A percentile compares a stretch with the other conserved stretches of the same genome.
Conservation (phyloP, 2,113 vertebrate genomes). For the Bambusicola thoracicus region DNA sequence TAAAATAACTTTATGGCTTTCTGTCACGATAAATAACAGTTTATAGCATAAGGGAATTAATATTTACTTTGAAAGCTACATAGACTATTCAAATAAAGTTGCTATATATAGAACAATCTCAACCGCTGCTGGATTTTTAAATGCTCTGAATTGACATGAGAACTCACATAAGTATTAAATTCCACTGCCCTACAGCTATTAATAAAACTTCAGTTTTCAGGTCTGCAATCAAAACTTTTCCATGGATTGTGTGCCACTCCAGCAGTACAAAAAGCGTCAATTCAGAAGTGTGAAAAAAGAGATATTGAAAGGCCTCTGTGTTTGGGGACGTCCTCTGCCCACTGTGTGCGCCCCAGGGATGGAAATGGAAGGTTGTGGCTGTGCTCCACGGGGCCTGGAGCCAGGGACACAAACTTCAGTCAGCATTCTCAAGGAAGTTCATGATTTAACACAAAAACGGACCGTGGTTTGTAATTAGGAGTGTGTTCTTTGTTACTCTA, state of each 20-base stretch:
- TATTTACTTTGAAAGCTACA: slow-evolving; percentile 76
- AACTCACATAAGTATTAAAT: neutral
- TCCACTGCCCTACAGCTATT: neutral
- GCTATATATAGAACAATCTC: slow-evolving; percentile 41
- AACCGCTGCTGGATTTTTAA: neutral
- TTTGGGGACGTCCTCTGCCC: neutral
- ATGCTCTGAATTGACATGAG: neutral
- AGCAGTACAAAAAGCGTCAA: neutral
- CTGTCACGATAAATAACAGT: slow-evolving; percentile 77
- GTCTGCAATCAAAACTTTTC: neutral
- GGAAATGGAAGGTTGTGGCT: neutral
- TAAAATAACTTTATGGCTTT: slow-evolving; percentile 72
- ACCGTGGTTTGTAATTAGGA: neutral
- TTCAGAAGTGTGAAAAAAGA: neutral
- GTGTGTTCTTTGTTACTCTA: neutral
- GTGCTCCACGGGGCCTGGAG: neutral
- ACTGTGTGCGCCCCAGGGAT: neutral
- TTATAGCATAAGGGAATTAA: slow-evolving; percentile 80
- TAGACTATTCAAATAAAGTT: slow-evolving; percentile 68
- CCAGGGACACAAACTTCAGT: neutral
- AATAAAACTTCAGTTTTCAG: neutral
- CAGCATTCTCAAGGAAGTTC: neutral
- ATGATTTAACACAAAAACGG: neutral
- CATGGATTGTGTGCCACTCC: neutral
- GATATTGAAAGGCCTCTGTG: neutral